These are phyloP conservation scores for Aythya baeri DNA, from an alignment of 2,113 vertebrate genomes.

Conservation along the genomic window DNA sequence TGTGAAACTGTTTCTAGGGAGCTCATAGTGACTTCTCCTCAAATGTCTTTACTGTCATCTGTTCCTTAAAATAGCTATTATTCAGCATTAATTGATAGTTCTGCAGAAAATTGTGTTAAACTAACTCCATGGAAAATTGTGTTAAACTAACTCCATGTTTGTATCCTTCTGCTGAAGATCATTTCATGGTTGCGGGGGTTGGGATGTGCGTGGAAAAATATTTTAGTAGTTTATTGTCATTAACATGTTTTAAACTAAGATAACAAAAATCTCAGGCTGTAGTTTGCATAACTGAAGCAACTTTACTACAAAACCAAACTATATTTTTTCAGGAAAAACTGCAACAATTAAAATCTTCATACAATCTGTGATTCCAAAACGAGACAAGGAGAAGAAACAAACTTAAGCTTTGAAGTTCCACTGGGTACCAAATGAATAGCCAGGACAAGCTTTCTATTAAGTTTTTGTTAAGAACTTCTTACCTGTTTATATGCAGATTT, in stretches of 20 bases:
- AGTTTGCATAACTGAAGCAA: neutral
- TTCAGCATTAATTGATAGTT: neutral
- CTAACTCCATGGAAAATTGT: neutral
- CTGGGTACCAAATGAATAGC: neutral
- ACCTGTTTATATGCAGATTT: neutral
- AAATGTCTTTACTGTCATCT: neutral
- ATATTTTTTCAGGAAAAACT: neutral
- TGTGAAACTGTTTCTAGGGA: neutral
- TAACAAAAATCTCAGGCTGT: neutral
- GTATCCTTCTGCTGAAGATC: neutral
- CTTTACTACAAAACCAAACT: neutral
- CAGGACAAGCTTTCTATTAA: neutral
- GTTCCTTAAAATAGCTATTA: neutral
- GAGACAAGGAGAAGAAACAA: neutral
- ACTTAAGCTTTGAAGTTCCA: neutral
- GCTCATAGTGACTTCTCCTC: neutral
- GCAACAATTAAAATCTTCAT: neutral
- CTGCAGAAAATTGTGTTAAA: neutral
- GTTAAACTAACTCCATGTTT: neutral
- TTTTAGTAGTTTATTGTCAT: neutral
- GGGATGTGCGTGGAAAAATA: neutral
- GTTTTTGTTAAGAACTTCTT: neutral
- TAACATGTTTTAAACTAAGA: neutral
- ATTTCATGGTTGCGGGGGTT: neutral
- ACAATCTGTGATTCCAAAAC: neutral